Conservation (phyloP, 2,888 invertebrate species). For the Himalopsyche kuldschensis region DNA sequence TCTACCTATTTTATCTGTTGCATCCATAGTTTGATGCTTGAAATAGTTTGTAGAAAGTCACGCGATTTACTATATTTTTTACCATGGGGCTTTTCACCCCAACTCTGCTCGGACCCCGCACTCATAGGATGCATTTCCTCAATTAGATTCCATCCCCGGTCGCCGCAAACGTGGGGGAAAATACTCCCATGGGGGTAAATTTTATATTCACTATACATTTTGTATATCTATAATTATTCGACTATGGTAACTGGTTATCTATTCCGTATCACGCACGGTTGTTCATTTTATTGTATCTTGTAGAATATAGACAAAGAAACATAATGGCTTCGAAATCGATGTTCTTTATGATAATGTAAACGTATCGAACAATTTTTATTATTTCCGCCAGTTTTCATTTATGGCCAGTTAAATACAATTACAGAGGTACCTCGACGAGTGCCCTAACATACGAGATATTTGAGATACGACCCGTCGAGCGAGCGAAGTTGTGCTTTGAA, state of each 20-base stretch:
- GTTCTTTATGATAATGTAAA: not conserved
- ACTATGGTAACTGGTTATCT: not conserved
- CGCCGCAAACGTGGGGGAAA: not conserved
- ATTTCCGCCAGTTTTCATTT: no score
- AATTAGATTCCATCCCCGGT: not conserved
- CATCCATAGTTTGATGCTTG: no score
- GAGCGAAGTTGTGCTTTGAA: no score
- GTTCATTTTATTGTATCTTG: not conserved
- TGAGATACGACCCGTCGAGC: no score
- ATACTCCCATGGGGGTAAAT: not conserved
- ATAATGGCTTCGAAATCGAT: not conserved
- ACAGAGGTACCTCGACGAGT: no score
- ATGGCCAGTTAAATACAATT: no score
- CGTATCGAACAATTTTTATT: no score
- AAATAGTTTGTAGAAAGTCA: not conserved
- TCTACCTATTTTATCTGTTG: no score
- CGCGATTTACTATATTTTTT: not conserved
- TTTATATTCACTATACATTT: not conserved
- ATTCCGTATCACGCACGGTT: not conserved
- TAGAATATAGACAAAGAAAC: not conserved
- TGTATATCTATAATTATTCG: not conserved
- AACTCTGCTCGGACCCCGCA: not conserved
- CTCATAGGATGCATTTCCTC: not conserved
- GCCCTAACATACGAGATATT: no score
- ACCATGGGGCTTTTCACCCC: not conserved